Percentiles rank a stretch among this genome's conserved stretches.
phyloP scores from a whole-genome alignment of 2,113 vertebrate species.

The Malurus alboscapulatus region DNA sequence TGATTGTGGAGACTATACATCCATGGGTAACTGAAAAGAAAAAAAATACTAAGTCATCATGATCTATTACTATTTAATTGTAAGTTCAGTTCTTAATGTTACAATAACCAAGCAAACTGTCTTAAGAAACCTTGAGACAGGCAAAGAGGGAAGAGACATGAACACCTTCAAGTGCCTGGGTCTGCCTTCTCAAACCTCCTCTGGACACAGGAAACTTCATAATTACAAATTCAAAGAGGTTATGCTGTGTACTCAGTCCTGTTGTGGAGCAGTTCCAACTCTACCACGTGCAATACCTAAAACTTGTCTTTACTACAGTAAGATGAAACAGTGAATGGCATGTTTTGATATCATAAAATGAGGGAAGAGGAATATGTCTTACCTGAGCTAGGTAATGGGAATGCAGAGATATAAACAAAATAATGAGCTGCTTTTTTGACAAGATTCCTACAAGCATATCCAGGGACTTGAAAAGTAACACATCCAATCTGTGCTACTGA shows the following conservation, averaged over 20 bases:
- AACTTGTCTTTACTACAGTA: neutral
- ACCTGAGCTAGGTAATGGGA: rapidly evolving
- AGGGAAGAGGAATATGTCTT: neutral
- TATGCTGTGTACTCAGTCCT: neutral
- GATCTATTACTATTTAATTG: neutral
- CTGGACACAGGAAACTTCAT: neutral
- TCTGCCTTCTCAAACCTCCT: neutral
- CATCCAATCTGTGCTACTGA: neutral
- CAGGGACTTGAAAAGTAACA: neutral
- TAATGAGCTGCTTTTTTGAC: neutral
- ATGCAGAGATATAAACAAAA: neutral
- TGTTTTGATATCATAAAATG: neutral
- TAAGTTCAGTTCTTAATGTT: neutral
- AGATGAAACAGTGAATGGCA: neutral
- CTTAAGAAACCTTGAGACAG: neutral
- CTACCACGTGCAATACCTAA: neutral
- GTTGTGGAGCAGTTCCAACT: neutral
- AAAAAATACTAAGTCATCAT: constrained; percentile 49
- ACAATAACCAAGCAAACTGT: neutral
- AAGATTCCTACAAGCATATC: neutral
- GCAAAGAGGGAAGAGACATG: neutral
- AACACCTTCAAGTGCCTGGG: neutral
- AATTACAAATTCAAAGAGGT: neutral
- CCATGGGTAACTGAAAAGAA: constrained; percentile 93
- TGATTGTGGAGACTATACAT: constrained; percentile 98